Evolutionary conservation across 1,140 invertebrate species (phyloP).

Genomic region (Rhagoletis pomonella): DNA sequence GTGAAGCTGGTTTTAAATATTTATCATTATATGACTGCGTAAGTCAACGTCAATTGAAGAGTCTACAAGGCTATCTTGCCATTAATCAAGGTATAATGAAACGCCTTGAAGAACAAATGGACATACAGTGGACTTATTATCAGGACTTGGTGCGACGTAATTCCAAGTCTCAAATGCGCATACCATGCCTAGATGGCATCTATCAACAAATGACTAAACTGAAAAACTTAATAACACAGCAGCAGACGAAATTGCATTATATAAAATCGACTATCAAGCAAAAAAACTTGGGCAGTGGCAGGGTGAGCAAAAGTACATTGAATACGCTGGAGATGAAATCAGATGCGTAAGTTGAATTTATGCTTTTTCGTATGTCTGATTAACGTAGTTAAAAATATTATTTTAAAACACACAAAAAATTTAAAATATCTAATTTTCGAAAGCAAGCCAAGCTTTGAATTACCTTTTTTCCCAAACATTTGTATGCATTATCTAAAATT

Average conservation of each 20-base stretch:
- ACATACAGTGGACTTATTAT: conserved; percentile 79
- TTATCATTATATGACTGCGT: conserved; percentile 73
- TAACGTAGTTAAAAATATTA: too few relatives aligned
- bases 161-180: conserved; percentile 74
- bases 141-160: conserved; percentile 75
- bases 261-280: conserved; percentile 72
- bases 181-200: conserved; percentile 80
- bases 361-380: too few relatives aligned
- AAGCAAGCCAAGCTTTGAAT: too few relatives aligned
- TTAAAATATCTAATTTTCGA: too few relatives aligned
- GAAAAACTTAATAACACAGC: conserved; percentile 77
- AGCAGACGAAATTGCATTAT: conserved; percentile 74
- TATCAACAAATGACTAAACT: conserved; percentile 81
- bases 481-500: too few relatives aligned
- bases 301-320: background rate
- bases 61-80: conserved; percentile 77
- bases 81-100: conserved; percentile 79
- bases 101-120: conserved; percentile 77
- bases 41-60: conserved; percentile 76
- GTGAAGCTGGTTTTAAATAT: conserved; percentile 65
- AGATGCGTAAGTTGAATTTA: background rate
- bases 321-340: background rate
- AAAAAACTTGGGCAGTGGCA: conserved; percentile 59
- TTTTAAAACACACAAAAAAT: too few relatives aligned
- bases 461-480: too few relatives aligned